phyloP scores from a whole-genome alignment of 2,888 invertebrate genomes.

The Caenorhabditis sulstoni region DNA sequence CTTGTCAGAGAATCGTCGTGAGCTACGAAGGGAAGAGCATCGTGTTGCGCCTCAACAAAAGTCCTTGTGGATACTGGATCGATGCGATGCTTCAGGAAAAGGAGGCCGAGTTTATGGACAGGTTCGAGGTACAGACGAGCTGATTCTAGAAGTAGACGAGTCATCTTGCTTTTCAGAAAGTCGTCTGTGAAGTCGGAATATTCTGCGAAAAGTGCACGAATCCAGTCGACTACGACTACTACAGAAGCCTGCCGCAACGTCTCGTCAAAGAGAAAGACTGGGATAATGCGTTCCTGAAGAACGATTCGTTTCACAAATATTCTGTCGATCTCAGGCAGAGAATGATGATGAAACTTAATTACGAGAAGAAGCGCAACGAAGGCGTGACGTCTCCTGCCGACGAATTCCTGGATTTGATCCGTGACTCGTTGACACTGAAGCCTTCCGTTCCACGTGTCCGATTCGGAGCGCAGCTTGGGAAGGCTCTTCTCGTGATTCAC shows the following conservation, averaged over 20 bases:
- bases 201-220: conserved; percentile 4
- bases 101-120: background rate
- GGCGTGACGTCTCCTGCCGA: background rate
- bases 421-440: no score
- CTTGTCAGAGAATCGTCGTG: background rate
- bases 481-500: background rate
- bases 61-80: conserved; percentile 5
- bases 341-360: no score
- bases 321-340: no score
- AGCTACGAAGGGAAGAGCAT: no score
- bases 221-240: background rate
- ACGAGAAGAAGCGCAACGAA: no score
- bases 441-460: conserved; percentile 6
- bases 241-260: background rate
- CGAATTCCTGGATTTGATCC: background rate
- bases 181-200: background rate
- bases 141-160: background rate
- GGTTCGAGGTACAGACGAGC: background rate
- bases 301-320: no score
- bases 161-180: background rate
- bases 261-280: conserved; percentile 1
- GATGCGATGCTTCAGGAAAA: background rate
- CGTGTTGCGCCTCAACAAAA: background rate
- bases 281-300: background rate
- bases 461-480: background rate